These are phyloP conservation scores for Nixonia krombeini DNA, from an alignment of 1,140 invertebrate genomes.

Conservation along the genomic window DNA sequence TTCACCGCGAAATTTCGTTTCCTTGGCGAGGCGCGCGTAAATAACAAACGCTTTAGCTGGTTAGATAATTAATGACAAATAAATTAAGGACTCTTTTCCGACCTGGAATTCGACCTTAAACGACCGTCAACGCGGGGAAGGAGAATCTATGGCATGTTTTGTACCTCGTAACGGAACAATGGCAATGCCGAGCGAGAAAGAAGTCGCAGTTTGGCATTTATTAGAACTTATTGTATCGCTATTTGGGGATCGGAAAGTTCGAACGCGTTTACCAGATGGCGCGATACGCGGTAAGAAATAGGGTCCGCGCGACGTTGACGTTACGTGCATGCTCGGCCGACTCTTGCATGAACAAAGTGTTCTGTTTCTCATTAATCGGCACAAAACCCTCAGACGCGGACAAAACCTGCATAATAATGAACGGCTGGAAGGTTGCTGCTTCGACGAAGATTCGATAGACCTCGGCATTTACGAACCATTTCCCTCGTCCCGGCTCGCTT, in stretches of 20 bases:
- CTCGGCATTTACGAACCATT: constrained; percentile 33
- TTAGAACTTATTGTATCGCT: too few relatives aligned
- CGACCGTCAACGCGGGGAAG: too few relatives aligned
- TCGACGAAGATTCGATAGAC: constrained; percentile 20
- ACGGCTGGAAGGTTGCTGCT: constrained; percentile 21
- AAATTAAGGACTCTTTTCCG: constrained; percentile 39
- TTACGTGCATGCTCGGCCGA: constrained; percentile 29
- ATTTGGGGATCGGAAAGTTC: too few relatives aligned
- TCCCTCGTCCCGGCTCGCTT: constrained; percentile 4
- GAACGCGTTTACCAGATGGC: too few relatives aligned
- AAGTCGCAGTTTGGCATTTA: too few relatives aligned
- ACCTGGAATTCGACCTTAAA: too few relatives aligned
- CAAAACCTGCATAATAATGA: constrained; percentile 40
- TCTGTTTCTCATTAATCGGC: constrained; percentile 44
- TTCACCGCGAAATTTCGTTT: constrained; percentile 31
- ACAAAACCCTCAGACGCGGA: constrained; percentile 34
- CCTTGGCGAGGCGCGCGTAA: constrained; percentile 32
- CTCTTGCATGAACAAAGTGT: constrained; percentile 23
- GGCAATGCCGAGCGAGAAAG: constrained; percentile 12
- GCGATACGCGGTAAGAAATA: too few relatives aligned
- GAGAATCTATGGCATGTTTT: too few relatives aligned
- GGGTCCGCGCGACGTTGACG: too few relatives aligned
- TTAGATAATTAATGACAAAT: constrained; percentile 44
- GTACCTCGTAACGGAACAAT: too few relatives aligned
- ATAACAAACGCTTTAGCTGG: constrained; percentile 41